Percentiles rank a stretch among this genome's conserved stretches.
phyloP scores from a whole-genome alignment of 2,113 vertebrate genomes.

The Acinonyx jubatus region DNA sequence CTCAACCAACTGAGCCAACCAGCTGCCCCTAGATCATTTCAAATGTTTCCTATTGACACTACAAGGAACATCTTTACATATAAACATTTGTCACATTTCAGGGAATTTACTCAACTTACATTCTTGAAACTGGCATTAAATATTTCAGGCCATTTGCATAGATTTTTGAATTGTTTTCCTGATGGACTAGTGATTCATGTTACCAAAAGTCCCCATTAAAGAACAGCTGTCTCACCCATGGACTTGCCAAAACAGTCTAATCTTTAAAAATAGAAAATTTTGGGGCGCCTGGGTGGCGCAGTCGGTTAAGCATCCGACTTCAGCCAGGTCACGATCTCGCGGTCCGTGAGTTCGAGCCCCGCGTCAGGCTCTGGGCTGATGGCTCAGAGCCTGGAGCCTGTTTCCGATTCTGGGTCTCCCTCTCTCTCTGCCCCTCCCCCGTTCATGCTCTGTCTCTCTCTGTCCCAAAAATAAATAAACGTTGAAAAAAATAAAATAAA shows the following conservation, averaged over 20 bases:
- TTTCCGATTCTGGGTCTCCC: no score
- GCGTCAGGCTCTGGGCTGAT: no score
- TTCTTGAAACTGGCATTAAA: slow-evolving; percentile 27
- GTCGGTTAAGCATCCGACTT: no score
- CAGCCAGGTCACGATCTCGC: no score
- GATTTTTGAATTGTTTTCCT: slow-evolving; percentile 10
- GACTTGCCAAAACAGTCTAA: not conserved
- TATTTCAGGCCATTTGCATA: not conserved
- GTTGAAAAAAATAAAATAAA: no score
- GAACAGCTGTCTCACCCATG: not conserved
- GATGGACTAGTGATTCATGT: not conserved
- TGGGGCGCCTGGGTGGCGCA: no score
- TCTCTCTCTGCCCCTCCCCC: no score
- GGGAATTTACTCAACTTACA: slow-evolving; percentile 19
- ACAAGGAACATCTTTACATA: not conserved
- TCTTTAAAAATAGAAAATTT: not conserved
- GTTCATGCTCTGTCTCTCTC: no score
- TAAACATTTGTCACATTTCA: not conserved
- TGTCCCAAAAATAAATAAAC: no score
- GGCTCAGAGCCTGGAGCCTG: no score
- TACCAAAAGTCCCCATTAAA: not conserved
- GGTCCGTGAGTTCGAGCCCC: no score
- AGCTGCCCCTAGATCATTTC: not conserved
- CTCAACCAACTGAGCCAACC: no score
- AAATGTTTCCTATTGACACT: not conserved